Percentiles rank a stretch among this genome's conserved stretches.
Evolutionary conservation across 2,113 vertebrate species (phyloP).

Genomic region (Gavia stellata): DNA sequence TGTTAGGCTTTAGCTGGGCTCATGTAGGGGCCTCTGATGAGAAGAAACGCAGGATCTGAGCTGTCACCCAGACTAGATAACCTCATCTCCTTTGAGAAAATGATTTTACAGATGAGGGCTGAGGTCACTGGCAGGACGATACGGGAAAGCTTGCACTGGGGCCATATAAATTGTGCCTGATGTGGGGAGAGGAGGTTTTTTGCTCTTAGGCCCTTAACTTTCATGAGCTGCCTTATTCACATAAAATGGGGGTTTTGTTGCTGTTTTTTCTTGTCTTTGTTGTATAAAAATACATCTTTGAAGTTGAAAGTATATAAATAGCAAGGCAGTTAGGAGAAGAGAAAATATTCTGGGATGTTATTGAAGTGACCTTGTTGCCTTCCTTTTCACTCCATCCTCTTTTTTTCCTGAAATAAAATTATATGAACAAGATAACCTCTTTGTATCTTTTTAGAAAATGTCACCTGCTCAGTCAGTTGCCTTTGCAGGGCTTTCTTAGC

Average conservation of each 20-base stretch:
- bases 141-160: background rate
- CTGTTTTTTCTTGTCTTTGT: background rate
- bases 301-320: conserved; percentile 9
- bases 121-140: background rate
- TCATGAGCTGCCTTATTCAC: background rate
- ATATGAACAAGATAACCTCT: conserved; percentile 35
- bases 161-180: background rate
- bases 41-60: background rate
- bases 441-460: background rate
- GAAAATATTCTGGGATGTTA: conserved; percentile 1
- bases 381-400: background rate
- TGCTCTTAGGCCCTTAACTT: background rate
- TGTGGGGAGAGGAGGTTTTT: background rate
- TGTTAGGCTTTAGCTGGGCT: background rate
- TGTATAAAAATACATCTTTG: background rate
- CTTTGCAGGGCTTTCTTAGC: background rate
- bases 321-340: background rate
- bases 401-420: conserved; percentile 17
- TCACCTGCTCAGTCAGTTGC: conserved; percentile 14
- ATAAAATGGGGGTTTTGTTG: background rate
- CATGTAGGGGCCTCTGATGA: background rate
- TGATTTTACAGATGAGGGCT: background rate
- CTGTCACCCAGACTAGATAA: background rate
- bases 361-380: conserved; percentile 45
- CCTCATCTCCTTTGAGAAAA: background rate